Percentiles rank a stretch among this genome's conserved stretches.
phyloP scores from a whole-genome alignment of 2,113 vertebrate species.

The Verasper variegatus region DNA sequence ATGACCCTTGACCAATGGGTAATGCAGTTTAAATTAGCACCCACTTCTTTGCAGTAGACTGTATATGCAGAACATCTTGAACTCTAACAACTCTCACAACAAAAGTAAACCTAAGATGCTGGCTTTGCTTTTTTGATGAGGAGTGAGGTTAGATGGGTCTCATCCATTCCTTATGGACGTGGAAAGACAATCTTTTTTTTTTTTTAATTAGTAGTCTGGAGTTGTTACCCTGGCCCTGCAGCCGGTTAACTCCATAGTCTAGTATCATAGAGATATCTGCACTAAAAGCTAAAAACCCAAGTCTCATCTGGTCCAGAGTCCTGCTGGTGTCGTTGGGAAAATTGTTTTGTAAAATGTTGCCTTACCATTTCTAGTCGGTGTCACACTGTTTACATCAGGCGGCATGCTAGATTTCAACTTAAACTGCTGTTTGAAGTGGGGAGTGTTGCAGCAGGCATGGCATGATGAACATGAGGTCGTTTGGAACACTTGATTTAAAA shows the following conservation, averaged over 20 bases:
- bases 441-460: slow-evolving; percentile 25
- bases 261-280: neutral
- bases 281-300: neutral
- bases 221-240: neutral
- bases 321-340: neutral
- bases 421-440: slow-evolving; percentile 15
- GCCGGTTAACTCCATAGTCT: neutral
- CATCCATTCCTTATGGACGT: neutral
- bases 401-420: neutral
- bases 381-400: neutral
- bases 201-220: neutral
- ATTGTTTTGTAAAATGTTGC: neutral
- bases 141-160: slow-evolving; percentile 17
- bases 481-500: slow-evolving; percentile 71
- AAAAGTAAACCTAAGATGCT: neutral
- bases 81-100: no score
- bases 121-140: slow-evolving; percentile 14
- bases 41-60: no score
- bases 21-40: no score
- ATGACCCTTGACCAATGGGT: no score
- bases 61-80: no score
- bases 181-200: neutral
- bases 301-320: neutral
- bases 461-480: slow-evolving; percentile 49
- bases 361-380: no score